Evolutionary conservation across 2,888 invertebrate species (phyloP), one percentile per base, ranked within the genome.

Genomic region (Hoplodrina blanda): DNA sequence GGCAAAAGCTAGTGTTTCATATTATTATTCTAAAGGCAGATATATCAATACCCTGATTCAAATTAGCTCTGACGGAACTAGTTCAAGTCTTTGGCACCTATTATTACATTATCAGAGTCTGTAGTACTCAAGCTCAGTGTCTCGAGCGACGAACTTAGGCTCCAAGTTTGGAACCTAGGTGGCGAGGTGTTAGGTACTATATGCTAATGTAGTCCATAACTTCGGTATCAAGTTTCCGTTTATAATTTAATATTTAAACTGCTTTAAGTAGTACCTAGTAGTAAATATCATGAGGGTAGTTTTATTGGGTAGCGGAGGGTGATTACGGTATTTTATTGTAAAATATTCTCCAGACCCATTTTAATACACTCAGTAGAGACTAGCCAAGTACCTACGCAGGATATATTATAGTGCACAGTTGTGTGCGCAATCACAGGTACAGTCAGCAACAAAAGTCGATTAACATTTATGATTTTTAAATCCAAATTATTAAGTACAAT

Each of bases 151-250:
- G 37, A 81, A 77, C 55, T 78, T 69, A 50, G 50, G 19, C 25
- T 11, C 17, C 37, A 46, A 76, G 53, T 81, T 77, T 33, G 44
- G 15, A 20, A 52, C 41, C 61, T 61, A 66, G 81, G 53, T 19
- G 53, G 19, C 37, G 54, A 76, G 65, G 70, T 70, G 65, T 65
- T 60, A 61, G 53, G 33, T 44, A 37, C 7, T 61, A 17, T 49
- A 77, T 67, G 80, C 46, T 76, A 80, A 77, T 80, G n/a, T 61
- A 15, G 53, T 30, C 63, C 41, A 75, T 53, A 71, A 63, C 60
- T 80, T 76, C 50, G 50, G 20, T 56, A 11, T 10, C 41, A 52
- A 55, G 54, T 62, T 80, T 33, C 59, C 13, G 17, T 56, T 65
- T 46, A 62, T 53, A 76, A 56, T 52, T 37, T 53, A 10, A 65